Conservation (phyloP, 2,888 invertebrate genomes). For the Agriopis leucophaearia region DNA sequence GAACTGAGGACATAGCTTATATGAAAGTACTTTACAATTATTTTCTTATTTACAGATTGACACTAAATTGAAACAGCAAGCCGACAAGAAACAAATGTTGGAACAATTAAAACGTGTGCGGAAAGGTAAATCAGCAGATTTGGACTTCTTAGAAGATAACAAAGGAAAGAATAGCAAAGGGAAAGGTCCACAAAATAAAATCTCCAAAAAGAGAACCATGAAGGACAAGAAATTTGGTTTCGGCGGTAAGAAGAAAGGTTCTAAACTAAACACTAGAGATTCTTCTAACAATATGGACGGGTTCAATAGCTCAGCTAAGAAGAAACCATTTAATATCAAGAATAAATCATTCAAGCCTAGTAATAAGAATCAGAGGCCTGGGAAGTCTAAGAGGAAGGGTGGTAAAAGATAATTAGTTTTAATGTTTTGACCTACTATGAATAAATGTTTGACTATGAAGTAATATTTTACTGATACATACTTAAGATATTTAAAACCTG, state of each 20-base stretch:
- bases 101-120: constrained; percentile 97
- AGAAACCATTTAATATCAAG: constrained; percentile 73
- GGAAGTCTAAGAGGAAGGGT: constrained; percentile 83
- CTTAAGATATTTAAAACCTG: neutral
- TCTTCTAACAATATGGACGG: constrained; percentile 90
- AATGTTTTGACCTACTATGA: constrained; percentile 4
- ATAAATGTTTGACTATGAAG: constrained; percentile 22
- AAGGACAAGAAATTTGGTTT: constrained; percentile 97
- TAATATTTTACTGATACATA: no score
- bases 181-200: constrained; percentile 66
- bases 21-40: neutral
- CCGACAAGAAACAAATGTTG: constrained; percentile 96
- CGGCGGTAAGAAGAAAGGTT: constrained; percentile 97
- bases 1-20: no score
- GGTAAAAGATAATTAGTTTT: constrained; percentile 61
- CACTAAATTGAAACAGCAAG: constrained; percentile 93
- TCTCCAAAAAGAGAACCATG: constrained; percentile 84
- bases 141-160: constrained; percentile 92
- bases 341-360: constrained; percentile 75
- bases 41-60: constrained; percentile 87
- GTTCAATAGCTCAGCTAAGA: constrained; percentile 76
- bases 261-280: constrained; percentile 94
- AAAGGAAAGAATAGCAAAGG: constrained; percentile 66
- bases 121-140: constrained; percentile 92
- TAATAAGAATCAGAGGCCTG: constrained; percentile 81